Evolutionary conservation across 2,113 vertebrate genomes (phyloP), one percentile per base, ranked within the genome.

Genomic region (Cisticola juncidis): DNA sequence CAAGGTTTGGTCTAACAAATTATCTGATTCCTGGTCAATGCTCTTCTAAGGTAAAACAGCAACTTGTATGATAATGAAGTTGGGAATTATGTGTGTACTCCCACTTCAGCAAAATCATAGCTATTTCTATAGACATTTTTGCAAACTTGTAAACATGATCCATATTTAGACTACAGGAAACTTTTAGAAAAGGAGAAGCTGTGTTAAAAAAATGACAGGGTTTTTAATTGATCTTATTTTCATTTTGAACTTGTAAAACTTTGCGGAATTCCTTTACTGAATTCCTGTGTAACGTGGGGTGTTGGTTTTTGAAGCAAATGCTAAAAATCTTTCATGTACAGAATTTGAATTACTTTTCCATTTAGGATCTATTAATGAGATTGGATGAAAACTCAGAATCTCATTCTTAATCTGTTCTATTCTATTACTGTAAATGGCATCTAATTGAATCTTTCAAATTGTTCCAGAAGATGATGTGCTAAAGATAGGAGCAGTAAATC

Each of bases 401-500:
- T 77, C 42, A 25, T 53, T 89, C n/a, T 36, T 65, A 73, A 62
- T 83, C 79, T 86, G 29, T 80, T 96, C 79, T 83, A 28, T 56
- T 95, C 74, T 31, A 3, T 78, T 88, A 73, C 31, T 50, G 38
- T 82, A 73, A 80, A 56, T 11, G 9, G 1, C 85, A 86, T 86
- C n/a, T 66, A 61, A 65, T n/a, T 77, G 64, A 73, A 62, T 72
- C 50, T 73, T 87, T 72, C 31, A 31, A 51, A 2, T 78, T 94
- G 38, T 86, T 90, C 68, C 35, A 78, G 79, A 54, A 68, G 57
- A 78, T 42, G 22, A 71, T 56, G 35, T 47, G 28, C 60, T 93
- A 26, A 94, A 83, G 71, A 62, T 85, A 77, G 69, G 62, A 86
- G 24, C 70, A 77, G 25, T 68, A 88, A 90, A 89, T 89, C 25